Evolutionary conservation across 2,888 invertebrate species (phyloP).

Genomic region (Drosophila prolongata): DNA sequence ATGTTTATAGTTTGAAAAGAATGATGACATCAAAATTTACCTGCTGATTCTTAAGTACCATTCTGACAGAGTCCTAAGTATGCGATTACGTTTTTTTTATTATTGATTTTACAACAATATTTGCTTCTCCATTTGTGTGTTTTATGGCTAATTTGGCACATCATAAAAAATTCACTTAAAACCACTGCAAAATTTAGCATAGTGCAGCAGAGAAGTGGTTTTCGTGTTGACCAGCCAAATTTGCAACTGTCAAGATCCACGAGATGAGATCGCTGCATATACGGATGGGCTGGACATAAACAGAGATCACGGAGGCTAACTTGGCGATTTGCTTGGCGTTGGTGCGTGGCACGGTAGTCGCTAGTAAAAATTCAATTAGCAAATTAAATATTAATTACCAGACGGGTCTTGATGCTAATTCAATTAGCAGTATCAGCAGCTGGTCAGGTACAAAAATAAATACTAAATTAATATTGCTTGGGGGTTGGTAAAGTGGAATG

Average conservation of each 20-base stretch:
- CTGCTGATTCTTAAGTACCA: background rate
- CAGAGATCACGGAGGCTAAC: slow-evolving; percentile 56
- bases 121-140: slow-evolving; percentile 17
- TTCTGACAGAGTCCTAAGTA: background rate
- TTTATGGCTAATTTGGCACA: slow-evolving; percentile 74
- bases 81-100: slow-evolving; percentile 3
- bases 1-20: no score
- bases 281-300: slow-evolving; percentile 29
- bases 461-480: background rate
- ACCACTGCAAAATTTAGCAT: slow-evolving; percentile 7
- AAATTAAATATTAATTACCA: slow-evolving; percentile 72
- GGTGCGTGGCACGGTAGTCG: slow-evolving; percentile 62
- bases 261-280: slow-evolving; percentile 22
- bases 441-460: slow-evolving; percentile 14
- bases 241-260: slow-evolving; percentile 62
- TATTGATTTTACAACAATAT: slow-evolving; percentile 12
- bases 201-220: slow-evolving; percentile 31
- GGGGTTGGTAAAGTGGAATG: background rate
- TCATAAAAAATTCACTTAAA: slow-evolving; percentile 56
- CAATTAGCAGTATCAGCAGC: slow-evolving; percentile 51
- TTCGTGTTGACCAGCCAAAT: slow-evolving; percentile 54
- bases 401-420: slow-evolving; percentile 63
- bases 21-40: no score
- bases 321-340: slow-evolving; percentile 37
- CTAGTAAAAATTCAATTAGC: slow-evolving; percentile 65